Percentiles rank a stretch among this genome's conserved stretches.
phyloP scores from a whole-genome alignment of 2,113 vertebrate genomes.

The Callocephalon fimbriatum region DNA sequence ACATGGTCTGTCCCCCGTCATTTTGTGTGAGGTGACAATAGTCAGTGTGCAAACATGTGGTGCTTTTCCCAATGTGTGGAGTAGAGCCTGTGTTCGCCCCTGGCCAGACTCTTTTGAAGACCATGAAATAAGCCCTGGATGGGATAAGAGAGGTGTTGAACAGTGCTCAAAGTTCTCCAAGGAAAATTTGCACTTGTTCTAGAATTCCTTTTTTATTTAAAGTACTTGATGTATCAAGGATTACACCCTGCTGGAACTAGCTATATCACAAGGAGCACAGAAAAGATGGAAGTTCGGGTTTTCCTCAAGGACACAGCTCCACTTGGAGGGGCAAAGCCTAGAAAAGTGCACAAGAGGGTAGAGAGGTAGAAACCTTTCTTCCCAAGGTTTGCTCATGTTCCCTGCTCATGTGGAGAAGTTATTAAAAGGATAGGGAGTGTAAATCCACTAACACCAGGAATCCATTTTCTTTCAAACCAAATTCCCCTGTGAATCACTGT shows the following conservation, averaged over 20 bases:
- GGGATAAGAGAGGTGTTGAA: background rate
- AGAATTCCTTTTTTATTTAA: background rate
- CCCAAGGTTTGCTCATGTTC: background rate
- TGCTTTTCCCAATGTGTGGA: background rate
- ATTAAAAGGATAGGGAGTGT: background rate
- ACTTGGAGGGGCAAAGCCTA: background rate
- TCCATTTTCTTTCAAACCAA: background rate
- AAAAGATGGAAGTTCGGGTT: background rate
- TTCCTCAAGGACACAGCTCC: background rate
- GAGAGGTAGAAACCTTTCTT: background rate
- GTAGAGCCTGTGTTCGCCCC: background rate
- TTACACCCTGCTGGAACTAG: background rate
- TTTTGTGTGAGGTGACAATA: background rate
- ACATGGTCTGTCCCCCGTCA: rapidly evolving
- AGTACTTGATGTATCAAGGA: background rate
- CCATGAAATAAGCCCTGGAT: background rate
- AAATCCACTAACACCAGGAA: constrained; percentile 1
- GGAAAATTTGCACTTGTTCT: background rate
- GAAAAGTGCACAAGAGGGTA: background rate
- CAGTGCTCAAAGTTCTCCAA: background rate
- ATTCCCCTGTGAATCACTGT: background rate
- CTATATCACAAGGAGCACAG: background rate
- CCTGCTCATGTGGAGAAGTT: background rate
- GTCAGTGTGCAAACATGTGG: rapidly evolving
- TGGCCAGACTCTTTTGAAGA: background rate